Conservation (phyloP, 2,888 invertebrate genomes). For the Teinopalpus imperialis region DNA sequence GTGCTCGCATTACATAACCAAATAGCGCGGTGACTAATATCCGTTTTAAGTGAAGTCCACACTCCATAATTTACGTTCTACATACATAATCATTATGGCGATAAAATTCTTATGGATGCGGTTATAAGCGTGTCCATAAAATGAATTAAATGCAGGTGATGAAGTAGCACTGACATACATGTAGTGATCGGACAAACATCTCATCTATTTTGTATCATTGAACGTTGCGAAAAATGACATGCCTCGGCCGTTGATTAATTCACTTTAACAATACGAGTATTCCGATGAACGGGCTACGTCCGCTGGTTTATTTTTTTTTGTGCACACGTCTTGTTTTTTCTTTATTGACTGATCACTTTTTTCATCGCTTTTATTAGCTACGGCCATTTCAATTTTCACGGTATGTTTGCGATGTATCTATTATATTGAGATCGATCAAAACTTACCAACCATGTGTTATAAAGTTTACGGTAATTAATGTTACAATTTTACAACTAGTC, state of each 20-base stretch:
- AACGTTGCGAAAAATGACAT: constrained; percentile 36
- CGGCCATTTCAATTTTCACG: constrained; percentile 18
- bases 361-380: constrained; percentile 14
- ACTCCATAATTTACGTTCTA: constrained; percentile 17
- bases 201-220: constrained; percentile 41
- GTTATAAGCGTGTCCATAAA: constrained; percentile 2
- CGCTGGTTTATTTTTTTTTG: constrained; percentile 28
- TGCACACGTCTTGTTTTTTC: constrained; percentile 22
- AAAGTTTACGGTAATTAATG: constrained; percentile 3
- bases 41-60: constrained; percentile 16
- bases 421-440: constrained; percentile 12
- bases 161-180: constrained; percentile 21
- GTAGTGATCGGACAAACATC: constrained; percentile 34
- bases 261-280: constrained; percentile 45
- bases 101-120: not conserved
- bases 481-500: not conserved
- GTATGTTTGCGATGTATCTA: constrained; percentile 16
- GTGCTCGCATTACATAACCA: constrained; percentile 21
- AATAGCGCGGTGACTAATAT: constrained; percentile 18
- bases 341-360: constrained; percentile 21
- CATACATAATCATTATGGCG: constrained; percentile 2
- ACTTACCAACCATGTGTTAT: constrained; percentile 1
- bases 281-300: constrained; percentile 45
- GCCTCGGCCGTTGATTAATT: constrained; percentile 42
- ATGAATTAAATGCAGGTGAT: constrained; percentile 29